phyloP scores from a whole-genome alignment of 1,140 invertebrate species.

The Drosophila pseudoobscura region DNA sequence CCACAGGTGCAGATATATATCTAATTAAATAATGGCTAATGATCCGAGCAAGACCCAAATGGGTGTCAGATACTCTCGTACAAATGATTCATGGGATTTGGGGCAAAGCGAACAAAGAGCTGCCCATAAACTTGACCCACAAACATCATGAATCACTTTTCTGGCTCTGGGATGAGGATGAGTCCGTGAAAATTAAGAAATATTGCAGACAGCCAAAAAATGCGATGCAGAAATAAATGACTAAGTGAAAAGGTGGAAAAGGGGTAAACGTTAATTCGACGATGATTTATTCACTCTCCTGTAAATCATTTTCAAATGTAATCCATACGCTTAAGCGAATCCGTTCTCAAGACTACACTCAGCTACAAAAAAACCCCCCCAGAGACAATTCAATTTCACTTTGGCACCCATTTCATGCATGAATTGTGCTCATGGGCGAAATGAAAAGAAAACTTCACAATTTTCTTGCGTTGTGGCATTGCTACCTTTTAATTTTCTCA shows the following conservation, averaged over 20 bases:
- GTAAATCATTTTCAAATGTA: not conserved
- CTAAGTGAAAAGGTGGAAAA: constrained; percentile 21
- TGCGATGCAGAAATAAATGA: constrained; percentile 14
- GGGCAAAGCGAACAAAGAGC: constrained; percentile 11
- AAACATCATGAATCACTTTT: constrained; percentile 34
- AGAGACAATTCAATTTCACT: constrained; percentile 45
- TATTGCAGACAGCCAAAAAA: not conserved
- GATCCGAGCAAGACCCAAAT: constrained; percentile 16
- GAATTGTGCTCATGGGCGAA: constrained; percentile 34
- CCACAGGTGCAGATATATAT: constrained; percentile 24
- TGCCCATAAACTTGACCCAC: constrained; percentile 47
- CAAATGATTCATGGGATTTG: constrained; percentile 33
- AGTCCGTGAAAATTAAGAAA: constrained; percentile 1
- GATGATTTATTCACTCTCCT: constrained; percentile 30
- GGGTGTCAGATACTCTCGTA: not conserved
- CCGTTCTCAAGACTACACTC: too few species aligned
- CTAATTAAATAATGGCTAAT: constrained; percentile 40
- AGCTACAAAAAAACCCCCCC: constrained; percentile 18
- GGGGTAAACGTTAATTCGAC: constrained; percentile 9
- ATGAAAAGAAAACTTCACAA: constrained; percentile 20
- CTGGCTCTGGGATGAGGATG: too few species aligned
- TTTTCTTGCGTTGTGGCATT: constrained; percentile 45
- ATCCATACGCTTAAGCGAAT: too few species aligned
- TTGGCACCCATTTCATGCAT: constrained; percentile 43
- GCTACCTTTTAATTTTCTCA: constrained; percentile 41